Evolutionary conservation across 2,888 invertebrate genomes (phyloP).

Genomic region (Clanis bilineata): DNA sequence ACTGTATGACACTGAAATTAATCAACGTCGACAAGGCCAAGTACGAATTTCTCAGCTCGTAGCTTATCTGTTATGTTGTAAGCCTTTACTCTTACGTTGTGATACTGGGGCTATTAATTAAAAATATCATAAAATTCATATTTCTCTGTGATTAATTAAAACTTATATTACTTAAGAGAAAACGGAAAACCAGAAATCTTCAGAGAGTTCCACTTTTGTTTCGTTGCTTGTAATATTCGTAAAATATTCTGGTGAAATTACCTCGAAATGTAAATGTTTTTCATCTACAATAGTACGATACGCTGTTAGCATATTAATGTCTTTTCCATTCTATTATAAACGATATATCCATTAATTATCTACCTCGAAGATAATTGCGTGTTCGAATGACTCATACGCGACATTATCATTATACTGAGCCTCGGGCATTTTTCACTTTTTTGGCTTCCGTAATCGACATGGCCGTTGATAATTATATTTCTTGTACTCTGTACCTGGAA

Average conservation of each 20-base stretch:
- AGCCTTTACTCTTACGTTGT: background rate
- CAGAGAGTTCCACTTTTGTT: background rate
- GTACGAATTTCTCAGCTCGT: background rate
- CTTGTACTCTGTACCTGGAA: slow-evolving; percentile 10
- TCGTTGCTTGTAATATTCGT: too few relatives aligned
- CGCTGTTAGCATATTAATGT: background rate
- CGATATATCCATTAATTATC: background rate
- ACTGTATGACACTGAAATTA: slow-evolving; percentile 9
- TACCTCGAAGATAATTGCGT: slow-evolving; percentile 11
- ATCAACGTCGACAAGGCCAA: background rate
- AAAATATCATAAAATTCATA: too few relatives aligned
- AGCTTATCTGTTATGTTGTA: background rate
- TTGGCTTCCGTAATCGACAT: slow-evolving; percentile 14
- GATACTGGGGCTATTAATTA: too few relatives aligned
- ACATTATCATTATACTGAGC: slow-evolving; percentile 6
- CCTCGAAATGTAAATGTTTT: background rate
- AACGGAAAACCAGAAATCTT: too few relatives aligned
- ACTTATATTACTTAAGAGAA: too few relatives aligned
- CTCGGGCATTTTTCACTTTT: slow-evolving; percentile 11
- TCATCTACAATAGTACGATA: background rate
- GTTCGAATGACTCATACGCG: slow-evolving; percentile 4
- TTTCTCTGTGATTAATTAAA: too few relatives aligned
- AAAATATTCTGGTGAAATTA: background rate
- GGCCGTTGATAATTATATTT: slow-evolving; percentile 4
- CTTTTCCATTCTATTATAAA: slow-evolving; percentile 1